Evolutionary conservation across 2,113 vertebrate genomes (phyloP).

Genomic region (Cynoglossus semilaevis): DNA sequence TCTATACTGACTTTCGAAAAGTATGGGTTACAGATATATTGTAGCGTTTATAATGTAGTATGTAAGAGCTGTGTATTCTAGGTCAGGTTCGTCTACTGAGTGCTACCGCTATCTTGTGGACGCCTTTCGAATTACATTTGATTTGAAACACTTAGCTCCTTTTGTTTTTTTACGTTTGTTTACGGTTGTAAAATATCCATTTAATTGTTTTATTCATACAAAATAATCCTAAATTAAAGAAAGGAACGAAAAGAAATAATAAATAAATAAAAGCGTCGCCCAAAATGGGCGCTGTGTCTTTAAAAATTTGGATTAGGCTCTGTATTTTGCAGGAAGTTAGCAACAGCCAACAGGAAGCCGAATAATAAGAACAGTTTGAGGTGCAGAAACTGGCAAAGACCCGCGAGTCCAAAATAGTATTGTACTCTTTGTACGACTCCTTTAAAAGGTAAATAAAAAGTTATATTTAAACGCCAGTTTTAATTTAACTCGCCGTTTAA

Average conservation of each 20-base stretch:
- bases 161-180: background rate
- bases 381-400: conserved; percentile 46
- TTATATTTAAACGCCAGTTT: background rate
- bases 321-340: conserved; percentile 69
- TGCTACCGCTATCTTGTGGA: conserved; percentile 24
- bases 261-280: background rate
- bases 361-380: conserved; percentile 44
- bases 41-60: background rate
- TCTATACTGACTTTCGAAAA: no score
- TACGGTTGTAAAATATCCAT: fast-evolving
- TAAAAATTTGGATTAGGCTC: conserved; percentile 38
- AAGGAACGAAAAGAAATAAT: background rate
- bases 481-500: background rate
- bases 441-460: conserved; percentile 34
- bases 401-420: conserved; percentile 6
- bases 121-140: fast-evolving
- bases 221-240: fast-evolving
- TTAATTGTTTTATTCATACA: background rate
- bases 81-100: background rate
- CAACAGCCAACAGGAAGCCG: conserved; percentile 48
- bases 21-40: no score
- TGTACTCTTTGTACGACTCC: background rate
- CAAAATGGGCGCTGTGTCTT: conserved; percentile 20
- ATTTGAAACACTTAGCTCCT: background rate
- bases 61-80: background rate